Conservation (phyloP, 2,797 vertebrate genomes). For the Sebastes goodei region DNA sequence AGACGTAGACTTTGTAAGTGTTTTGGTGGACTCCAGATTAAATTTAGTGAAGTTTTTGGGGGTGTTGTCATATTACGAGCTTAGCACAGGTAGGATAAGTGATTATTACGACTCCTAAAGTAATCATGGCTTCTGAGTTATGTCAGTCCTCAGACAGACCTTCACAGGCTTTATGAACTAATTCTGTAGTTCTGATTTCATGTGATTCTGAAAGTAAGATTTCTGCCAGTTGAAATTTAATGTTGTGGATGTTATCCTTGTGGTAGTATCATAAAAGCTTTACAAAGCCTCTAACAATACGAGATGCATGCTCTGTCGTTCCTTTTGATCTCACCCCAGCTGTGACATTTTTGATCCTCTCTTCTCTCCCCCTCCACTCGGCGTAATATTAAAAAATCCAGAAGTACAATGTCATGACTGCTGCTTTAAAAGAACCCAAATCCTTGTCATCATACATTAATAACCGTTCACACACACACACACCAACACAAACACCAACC, state of each 20-base stretch:
- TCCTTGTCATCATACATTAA: conserved; percentile 73
- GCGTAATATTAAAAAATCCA: conserved; percentile 68
- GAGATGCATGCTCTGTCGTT: conserved; percentile 54
- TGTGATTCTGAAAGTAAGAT: conserved; percentile 21
- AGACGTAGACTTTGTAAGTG: conserved; percentile 32
- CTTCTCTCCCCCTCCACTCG: conserved; percentile 57
- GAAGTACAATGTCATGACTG: conserved; percentile 53
- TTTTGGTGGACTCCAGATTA: conserved; percentile 42
- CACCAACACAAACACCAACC: conserved; percentile 50
- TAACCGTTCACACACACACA: conserved; percentile 46
- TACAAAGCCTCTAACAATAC: conserved; percentile 63
- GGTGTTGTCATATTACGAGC: conserved; percentile 21
- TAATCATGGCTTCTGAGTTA: conserved; percentile 23
- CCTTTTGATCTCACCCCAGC: conserved; percentile 70
- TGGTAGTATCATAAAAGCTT: conserved; percentile 58
- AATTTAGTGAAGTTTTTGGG: conserved; percentile 24
- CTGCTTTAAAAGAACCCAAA: conserved; percentile 63
- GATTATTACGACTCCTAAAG: conserved; percentile 29
- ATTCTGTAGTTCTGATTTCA: conserved; percentile 29
- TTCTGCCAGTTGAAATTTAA: conserved; percentile 31
- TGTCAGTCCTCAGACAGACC: conserved; percentile 11
- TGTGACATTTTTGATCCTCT: conserved; percentile 73
- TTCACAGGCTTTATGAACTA: conserved; percentile 11
- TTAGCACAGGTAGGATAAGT: conserved; percentile 29
- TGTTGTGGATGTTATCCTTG: conserved; percentile 45